Evolutionary conservation across 2,888 invertebrate genomes (phyloP), one percentile per base, ranked within the genome.

Genomic region (Ormyrus thymus): DNA sequence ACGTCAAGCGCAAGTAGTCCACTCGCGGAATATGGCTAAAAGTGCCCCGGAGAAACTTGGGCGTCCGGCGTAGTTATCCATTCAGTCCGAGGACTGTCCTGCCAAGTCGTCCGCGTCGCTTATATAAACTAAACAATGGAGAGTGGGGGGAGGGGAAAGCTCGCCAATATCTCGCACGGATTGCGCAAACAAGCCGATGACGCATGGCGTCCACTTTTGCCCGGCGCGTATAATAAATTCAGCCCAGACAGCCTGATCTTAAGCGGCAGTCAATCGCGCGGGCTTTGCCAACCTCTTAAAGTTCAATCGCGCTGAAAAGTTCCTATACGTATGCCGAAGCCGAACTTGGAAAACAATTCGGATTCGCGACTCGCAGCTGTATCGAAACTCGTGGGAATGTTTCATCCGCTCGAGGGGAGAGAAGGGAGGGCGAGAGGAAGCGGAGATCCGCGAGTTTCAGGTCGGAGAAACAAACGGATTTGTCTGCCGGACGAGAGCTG

Each of bases 31-130:
- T 29, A 71, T 61, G 61, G 51, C 61, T 71, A 51, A 71, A 58
- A 51, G 71, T 58, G 46, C 55, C 29, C 68, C 56, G 10, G n/a
- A 8, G n/a, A 71, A 59, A 71, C 70, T 70, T 46, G 48, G 53
- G 56, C 8, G 48, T 4, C 48, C 29, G 29, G 8, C 53, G 70
- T 29, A 7, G 45, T 48, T 51, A 13, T 51, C 71, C 61, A 61
- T 62, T 61, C 71, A 71, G 55, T 46, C 46, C 56, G 56, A 15
- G 6, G 13, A 62, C 45, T 62, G 62, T 5, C 29, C 29, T 29
- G 29, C 43, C 11, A 10, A 43, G 15, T 13, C 29, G 15, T 29
- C 4, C 29, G 29, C 4, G 3, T 29, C 29, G 29, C 29, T 29
- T 29, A 29, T 29, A 15, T 65, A 65, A 65, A 50, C 50, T 51